Evolutionary conservation across 2,888 invertebrate genomes (phyloP).

Genomic region (Melitaea athalia): DNA sequence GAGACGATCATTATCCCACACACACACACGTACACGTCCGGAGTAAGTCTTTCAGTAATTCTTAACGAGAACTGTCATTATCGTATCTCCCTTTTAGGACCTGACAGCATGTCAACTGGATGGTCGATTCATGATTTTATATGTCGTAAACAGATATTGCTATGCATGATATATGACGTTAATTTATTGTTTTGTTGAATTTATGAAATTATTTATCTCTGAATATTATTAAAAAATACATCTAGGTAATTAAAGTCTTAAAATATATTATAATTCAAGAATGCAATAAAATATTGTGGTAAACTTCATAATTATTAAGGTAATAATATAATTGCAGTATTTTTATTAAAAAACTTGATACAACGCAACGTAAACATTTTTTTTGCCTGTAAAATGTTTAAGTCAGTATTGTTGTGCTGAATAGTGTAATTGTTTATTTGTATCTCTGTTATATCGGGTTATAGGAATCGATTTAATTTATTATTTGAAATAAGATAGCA

Average conservation of each 20-base stretch:
- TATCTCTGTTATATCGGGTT: too few species aligned
- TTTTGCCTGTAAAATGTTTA: too few species aligned
- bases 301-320: too few species aligned
- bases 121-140: conserved; percentile 37
- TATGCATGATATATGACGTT: conserved; percentile 8
- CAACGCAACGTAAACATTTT: too few species aligned
- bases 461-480: too few species aligned
- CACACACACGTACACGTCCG: conserved; percentile 51
- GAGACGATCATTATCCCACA: conserved; percentile 58
- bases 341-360: too few species aligned
- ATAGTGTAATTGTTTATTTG: too few species aligned
- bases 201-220: neutral
- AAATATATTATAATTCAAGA: neutral
- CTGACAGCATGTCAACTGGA: conserved; percentile 52
- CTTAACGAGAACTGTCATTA: conserved; percentile 58
- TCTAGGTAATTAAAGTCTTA: neutral
- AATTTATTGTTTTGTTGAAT: conserved; percentile 8
- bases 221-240: neutral
- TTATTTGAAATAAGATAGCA: too few species aligned
- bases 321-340: too few species aligned
- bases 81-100: conserved; percentile 54
- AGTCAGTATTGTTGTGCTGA: too few species aligned
- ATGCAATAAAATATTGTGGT: neutral
- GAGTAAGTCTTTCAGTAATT: conserved; percentile 51
- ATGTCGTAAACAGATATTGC: conserved; percentile 27